Conservation (phyloP, 2,888 invertebrate species). For the Amblyjoppa proteus region DNA sequence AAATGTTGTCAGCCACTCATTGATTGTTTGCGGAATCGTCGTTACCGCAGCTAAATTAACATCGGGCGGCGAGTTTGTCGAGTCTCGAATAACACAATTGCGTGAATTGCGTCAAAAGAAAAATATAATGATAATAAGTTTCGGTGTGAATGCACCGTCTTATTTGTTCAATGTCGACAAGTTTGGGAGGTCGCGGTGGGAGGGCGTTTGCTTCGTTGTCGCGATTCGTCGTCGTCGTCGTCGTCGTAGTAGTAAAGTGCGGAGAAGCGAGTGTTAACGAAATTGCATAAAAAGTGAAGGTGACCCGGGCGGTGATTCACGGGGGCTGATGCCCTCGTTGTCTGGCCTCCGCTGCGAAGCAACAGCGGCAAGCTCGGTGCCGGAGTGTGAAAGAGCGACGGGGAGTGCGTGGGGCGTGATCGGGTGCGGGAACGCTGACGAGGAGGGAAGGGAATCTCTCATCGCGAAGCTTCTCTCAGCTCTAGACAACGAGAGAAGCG, state of each 20-base stretch:
- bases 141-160: constrained; percentile 42
- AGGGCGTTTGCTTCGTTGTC: constrained; percentile 35
- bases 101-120: neutral
- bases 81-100: neutral
- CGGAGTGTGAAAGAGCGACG: constrained; percentile 52
- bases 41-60: neutral
- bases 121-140: neutral
- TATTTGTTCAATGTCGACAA: constrained; percentile 39
- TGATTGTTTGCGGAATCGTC: neutral
- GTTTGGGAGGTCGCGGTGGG: constrained; percentile 4
- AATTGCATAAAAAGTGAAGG: constrained; percentile 83
- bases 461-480: constrained; percentile 47
- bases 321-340: constrained; percentile 83
- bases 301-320: constrained; percentile 82
- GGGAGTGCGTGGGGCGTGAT: constrained; percentile 27
- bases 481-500: constrained; percentile 30
- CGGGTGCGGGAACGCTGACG: constrained; percentile 24
- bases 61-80: neutral
- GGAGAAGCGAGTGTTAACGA: constrained; percentile 74
- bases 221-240: constrained; percentile 17
- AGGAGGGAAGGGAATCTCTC: constrained; percentile 58
- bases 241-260: constrained; percentile 38
- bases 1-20: neutral
- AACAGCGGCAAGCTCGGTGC: constrained; percentile 54
- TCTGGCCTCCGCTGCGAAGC: constrained; percentile 78